Conservation (phyloP, 2,113 vertebrate species). For the Ammodytes marinus region DNA sequence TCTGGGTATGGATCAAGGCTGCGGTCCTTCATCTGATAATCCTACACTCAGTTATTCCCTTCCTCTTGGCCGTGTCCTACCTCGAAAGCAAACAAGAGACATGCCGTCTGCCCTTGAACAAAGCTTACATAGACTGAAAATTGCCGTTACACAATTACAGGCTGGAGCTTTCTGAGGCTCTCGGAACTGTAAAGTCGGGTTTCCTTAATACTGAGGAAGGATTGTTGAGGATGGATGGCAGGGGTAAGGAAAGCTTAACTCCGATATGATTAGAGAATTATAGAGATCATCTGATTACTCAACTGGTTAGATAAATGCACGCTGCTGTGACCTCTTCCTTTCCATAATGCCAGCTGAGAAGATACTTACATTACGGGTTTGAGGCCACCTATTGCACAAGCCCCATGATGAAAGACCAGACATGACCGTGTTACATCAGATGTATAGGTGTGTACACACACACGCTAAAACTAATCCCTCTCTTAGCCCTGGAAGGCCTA, state of each 20-base stretch:
- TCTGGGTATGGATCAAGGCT: constrained; percentile 61
- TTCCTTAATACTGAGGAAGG: constrained; percentile 26
- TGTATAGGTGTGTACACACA: constrained; percentile 5
- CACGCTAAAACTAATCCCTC: constrained; percentile 45
- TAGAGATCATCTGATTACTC: constrained; percentile 54
- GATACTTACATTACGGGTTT: constrained; percentile 3
- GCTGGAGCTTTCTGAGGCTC: constrained; percentile 9
- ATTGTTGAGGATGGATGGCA: constrained; percentile 16
- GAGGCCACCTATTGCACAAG: constrained; percentile 18
- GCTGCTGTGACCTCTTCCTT: background rate
- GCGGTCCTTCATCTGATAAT: constrained; percentile 67
- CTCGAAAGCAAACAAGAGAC: constrained; percentile 65
- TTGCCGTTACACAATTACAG: constrained; percentile 67
- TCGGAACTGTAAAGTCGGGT: constrained; percentile 1
- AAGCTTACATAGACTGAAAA: constrained; percentile 67
- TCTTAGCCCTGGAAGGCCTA: constrained; percentile 34
- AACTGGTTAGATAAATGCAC: constrained; percentile 41
- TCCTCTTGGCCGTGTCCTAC: constrained; percentile 34
- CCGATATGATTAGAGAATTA: constrained; percentile 35
- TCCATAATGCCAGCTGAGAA: constrained; percentile 24
- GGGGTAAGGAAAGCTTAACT: constrained; percentile 20
- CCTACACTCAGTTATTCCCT: constrained; percentile 59
- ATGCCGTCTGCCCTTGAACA: constrained; percentile 68
- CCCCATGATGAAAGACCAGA: background rate
- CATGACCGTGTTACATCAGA: constrained; percentile 29